Evolutionary conservation across 2,797 vertebrate genomes (phyloP), one percentile per base, ranked within the genome.

Genomic region (Muscicapa striata): DNA sequence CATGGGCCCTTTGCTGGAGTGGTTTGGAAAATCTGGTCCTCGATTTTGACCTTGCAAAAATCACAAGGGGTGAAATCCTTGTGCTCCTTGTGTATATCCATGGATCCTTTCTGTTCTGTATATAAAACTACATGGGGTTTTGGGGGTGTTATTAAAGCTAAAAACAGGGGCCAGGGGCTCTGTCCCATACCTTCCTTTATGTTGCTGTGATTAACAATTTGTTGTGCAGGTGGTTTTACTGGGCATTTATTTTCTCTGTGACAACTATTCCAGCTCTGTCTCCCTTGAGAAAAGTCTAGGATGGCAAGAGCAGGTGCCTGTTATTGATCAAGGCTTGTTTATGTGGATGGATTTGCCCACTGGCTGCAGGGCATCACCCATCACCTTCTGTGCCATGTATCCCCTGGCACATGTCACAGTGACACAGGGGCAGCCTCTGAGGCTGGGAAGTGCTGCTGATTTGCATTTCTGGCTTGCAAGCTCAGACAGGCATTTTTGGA

Each of bases 391-490:
- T 32, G 27, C 45, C 19, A 1, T 3, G 40, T 38, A 11, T 30
- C 19, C 48, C 32, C 18, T 59, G 36, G 66, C 14, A n/a, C 34
- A 17, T 2, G 21, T 14, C 19, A 7, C 2, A 8, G 51, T 17
- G 64, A 69, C 1, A 7, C 1, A 0, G 0, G 9, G 82, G 12
- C 38, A 69, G 61, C 16, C 18, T 36, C 23, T 59, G 20, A 46
- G 48, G 34, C 41, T 74, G 64, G 68, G 41, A 68, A 36, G 32
- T 57, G 57, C 73, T 87, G 51, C 64, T 64, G 27, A 58, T 82
- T 40, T 86, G 27, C 10, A 36, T 64, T 45, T 67, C 38, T 7
- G 3, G 7, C 32, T 61, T 72, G 51, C 43, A 89, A 40, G 45
- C 29, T 45, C 18, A 51, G n/a, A 29, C 8, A 70, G 36, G 6